Percentiles rank a stretch among this genome's conserved stretches.
These are phyloP conservation scores for Drosophila sturtevanti DNA, from an alignment of 1,140 invertebrate species.

Conservation along the genomic window DNA sequence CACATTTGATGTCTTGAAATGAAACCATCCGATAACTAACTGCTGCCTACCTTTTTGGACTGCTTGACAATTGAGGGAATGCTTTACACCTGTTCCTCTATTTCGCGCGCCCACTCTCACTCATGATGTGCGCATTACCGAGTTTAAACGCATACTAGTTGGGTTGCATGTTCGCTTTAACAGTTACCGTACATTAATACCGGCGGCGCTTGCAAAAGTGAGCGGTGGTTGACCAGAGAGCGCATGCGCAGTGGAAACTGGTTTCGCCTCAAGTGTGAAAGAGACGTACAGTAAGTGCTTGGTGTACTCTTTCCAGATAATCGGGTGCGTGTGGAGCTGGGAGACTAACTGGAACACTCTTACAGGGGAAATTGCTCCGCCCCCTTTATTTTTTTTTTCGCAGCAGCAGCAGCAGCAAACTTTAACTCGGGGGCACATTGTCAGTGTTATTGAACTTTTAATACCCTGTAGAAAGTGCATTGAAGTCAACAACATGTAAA, in stretches of 20 bases:
- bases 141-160: constrained; percentile 82
- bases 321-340: constrained; percentile 6
- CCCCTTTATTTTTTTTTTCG: constrained; percentile 32
- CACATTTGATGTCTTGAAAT: too few relatives aligned
- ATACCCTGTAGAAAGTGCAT: constrained; percentile 8
- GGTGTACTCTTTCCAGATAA: constrained; percentile 66
- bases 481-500: too few relatives aligned
- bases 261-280: constrained; percentile 53
- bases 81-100: constrained; percentile 5
- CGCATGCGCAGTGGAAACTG: constrained; percentile 58
- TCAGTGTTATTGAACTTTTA: not conserved
- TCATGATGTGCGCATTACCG: constrained; percentile 76
- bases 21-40: constrained; percentile 25
- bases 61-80: not conserved
- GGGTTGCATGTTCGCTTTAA: constrained; percentile 64
- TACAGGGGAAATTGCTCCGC: constrained; percentile 65
- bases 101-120: constrained; percentile 78
- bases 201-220: constrained; percentile 17
- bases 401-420: too few relatives aligned
- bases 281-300: constrained; percentile 37
- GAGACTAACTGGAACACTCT: constrained; percentile 52
- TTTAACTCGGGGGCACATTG: constrained; percentile 33
- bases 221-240: constrained; percentile 47
- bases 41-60: constrained; percentile 14
- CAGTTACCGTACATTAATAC: constrained; percentile 38